Evolutionary conservation across 2,113 vertebrate species (phyloP), one percentile per base, ranked within the genome.

Genomic region (Stegostoma tigrinum): DNA sequence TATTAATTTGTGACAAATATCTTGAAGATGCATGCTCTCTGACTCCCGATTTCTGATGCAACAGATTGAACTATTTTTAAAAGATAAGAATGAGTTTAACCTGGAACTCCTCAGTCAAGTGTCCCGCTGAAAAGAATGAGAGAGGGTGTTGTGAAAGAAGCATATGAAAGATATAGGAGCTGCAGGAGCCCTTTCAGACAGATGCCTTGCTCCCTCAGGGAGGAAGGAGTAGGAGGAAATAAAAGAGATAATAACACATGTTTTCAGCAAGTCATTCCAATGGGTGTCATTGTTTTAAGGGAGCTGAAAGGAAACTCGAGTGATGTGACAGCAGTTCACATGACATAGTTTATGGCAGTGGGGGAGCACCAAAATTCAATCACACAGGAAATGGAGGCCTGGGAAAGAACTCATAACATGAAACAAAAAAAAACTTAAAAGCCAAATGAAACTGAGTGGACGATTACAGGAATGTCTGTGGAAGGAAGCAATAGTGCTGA

Each of bases 171-270:
- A 68, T 55, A 95, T 24, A 14, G n/a, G 68, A 95, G 45, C 94
- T 34, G 42, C 52, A 27, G 68, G 96, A 96, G 67, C 45, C 97
- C 94, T 96, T 96, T 96, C 91, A 95, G 2, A 96, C 80, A 96
- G 89, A 96, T 96, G 96, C 96, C 97, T 97, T 97, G 96, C 96
- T 97, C 96, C 96, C 97, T 96, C 0, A 96, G 95, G 96, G 96
- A 97, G 91, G 94, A 97, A 97, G 96, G 95, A 96, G 89, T 95
- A 96, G 96, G 80, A 96, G 96, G 96, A 96, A 96, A 96, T 96
- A 95, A 96, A 97, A 96, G 91, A 96, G 96, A 96, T 96, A 97
- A 96, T 96, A 96, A 23, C 61, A 66, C 91, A 96, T 96, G 96
- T 96, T 97, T 96, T 97, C 96, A 52, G 96, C 95, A 96, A 95